phyloP scores from a whole-genome alignment of 2,888 invertebrate genomes.

The Herminia tarsipennalis region DNA sequence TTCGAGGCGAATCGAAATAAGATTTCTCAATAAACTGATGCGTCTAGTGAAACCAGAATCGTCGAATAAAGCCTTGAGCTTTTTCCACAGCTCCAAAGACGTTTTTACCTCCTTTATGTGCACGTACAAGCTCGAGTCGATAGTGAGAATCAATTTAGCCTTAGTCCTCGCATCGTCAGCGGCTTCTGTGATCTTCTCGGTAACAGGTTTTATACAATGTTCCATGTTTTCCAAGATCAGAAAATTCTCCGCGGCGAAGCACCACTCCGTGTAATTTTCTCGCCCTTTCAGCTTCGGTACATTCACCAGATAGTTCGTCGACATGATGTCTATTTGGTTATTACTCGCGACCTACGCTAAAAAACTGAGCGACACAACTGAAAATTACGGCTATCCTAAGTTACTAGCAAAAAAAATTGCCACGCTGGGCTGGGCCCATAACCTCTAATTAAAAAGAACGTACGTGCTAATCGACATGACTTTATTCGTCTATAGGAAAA shows the following conservation, averaged over 20 bases:
- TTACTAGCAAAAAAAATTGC: too few species aligned
- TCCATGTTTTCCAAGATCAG: constrained; percentile 3
- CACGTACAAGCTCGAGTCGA: constrained; percentile 2
- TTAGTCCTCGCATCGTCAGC: constrained; percentile 6
- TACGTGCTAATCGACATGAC: too few species aligned
- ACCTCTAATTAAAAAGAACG: too few species aligned
- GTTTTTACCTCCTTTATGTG: constrained; percentile 4
- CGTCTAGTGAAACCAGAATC: constrained; percentile 5
- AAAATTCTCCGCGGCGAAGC: constrained; percentile 8
- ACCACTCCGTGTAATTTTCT: constrained; percentile 7
- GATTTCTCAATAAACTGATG: constrained; percentile 1
- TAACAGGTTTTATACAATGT: constrained; percentile 3
- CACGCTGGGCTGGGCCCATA: too few species aligned
- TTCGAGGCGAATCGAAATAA: constrained; percentile 11
- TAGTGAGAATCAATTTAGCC: constrained; percentile 6
- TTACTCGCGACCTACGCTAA: too few species aligned
- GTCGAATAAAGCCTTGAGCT: constrained; percentile 3
- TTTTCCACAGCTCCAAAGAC: background rate
- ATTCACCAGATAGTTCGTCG: too few species aligned
- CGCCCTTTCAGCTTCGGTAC: too few species aligned
- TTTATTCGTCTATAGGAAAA: too few species aligned
- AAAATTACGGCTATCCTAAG: too few species aligned
- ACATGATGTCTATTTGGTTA: too few species aligned
- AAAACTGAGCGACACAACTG: too few species aligned
- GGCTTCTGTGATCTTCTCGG: too few species aligned